phyloP scores from a whole-genome alignment of 2,113 vertebrate species.

The Etheostoma spectabile region DNA sequence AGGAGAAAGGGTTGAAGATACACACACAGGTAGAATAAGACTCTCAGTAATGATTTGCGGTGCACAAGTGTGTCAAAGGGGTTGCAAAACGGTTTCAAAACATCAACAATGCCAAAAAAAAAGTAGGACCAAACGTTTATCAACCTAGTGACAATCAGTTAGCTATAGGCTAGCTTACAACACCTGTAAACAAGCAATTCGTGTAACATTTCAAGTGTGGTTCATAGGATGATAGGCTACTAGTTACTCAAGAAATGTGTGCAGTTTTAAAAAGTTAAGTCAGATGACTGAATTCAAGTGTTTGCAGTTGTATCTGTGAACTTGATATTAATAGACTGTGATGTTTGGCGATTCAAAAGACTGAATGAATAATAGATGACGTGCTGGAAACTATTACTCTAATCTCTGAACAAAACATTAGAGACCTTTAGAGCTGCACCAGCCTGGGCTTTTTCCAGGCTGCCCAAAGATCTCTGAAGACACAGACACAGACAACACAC shows the following conservation, averaged over 20 bases:
- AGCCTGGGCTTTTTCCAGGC: conserved; percentile 18
- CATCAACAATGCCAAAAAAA: not conserved
- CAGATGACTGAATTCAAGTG: not conserved
- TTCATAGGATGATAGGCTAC: too few relatives aligned
- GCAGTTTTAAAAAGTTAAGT: not conserved
- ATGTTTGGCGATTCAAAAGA: conserved; percentile 55
- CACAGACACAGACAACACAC: too few relatives aligned
- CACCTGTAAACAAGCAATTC: not conserved
- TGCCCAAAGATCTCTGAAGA: conserved; percentile 4
- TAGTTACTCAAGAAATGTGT: not conserved
- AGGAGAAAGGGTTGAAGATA: too few relatives aligned
- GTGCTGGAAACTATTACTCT: conserved; percentile 49
- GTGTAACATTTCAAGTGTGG: not conserved
- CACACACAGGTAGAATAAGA: not conserved
- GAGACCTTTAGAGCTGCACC: conserved; percentile 25
- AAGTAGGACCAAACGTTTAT: not conserved
- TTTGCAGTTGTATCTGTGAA: conserved; percentile 3
- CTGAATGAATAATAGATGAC: conserved; percentile 67
- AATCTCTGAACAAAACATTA: conserved; percentile 54
- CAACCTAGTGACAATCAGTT: not conserved
- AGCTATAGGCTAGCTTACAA: not conserved
- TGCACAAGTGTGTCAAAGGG: too few relatives aligned
- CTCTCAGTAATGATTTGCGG: not conserved
- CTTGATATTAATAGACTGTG: conserved; percentile 53
- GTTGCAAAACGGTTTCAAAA: not conserved